Evolutionary conservation across 2,888 invertebrate species (phyloP).

Genomic region (Athrips mouffetella): DNA sequence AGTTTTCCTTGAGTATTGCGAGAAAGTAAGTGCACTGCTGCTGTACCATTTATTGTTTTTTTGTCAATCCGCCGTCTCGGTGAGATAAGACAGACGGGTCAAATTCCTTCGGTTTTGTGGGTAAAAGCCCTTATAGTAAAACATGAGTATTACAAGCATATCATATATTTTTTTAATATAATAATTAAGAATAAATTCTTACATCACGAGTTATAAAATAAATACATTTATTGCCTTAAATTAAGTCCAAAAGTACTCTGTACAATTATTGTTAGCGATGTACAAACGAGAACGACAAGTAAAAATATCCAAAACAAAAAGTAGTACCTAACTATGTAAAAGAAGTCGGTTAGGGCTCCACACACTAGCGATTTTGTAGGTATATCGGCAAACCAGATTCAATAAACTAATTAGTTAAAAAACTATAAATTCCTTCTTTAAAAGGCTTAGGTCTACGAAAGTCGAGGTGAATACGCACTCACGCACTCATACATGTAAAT

Average conservation of each 20-base stretch:
- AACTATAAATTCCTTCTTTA: conserved; percentile 3
- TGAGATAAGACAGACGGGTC: no score
- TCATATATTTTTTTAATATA: conserved; percentile 77
- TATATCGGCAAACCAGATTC: no score
- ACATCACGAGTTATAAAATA: conserved; percentile 79
- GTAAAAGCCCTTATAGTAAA: conserved; percentile 47
- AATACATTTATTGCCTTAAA: conserved; percentile 79
- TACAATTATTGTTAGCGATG: conserved; percentile 79
- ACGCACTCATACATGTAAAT: no score
- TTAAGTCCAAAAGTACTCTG: conserved; percentile 79
- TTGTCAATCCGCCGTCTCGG: no score
- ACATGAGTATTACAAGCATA: conserved; percentile 74
- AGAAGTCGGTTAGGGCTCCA: conserved; percentile 52
- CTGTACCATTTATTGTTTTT: no score
- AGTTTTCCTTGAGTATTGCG: no score
- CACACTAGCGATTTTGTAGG: conserved; percentile 15
- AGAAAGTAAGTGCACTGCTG: no score
- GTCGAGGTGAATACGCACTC: no score
- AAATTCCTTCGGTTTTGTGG: no score
- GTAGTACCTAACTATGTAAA: conserved; percentile 59
- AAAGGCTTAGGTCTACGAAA: no score
- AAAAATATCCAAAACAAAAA: conserved; percentile 66
- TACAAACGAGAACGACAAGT: conserved; percentile 76
- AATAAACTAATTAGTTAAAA: background rate
- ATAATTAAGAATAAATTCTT: conserved; percentile 79